Evolutionary conservation across 1,140 invertebrate species (phyloP).

Genomic region (Helicorthomorpha holstii): DNA sequence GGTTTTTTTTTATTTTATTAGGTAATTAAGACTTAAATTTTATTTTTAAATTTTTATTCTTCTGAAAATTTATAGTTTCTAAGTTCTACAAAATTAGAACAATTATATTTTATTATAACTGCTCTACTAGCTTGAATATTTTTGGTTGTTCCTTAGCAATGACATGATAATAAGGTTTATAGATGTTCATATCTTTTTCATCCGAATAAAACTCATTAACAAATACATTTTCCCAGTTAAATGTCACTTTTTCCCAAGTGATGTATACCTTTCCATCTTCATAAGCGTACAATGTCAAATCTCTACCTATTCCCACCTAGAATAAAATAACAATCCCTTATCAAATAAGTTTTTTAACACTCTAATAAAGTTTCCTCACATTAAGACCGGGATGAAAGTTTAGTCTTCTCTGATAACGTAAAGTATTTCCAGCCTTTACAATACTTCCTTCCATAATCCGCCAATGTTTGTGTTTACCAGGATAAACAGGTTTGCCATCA

Average conservation of each 20-base stretch:
- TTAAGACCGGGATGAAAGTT: not conserved
- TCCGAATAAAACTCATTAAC: not conserved
- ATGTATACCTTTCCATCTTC: not conserved
- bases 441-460: not conserved
- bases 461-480: not conserved
- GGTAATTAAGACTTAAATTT: too few relatives aligned
- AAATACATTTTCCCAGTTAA: not conserved
- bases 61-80: too few relatives aligned
- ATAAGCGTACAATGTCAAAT: not conserved
- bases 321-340: not conserved
- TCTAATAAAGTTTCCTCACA: not conserved
- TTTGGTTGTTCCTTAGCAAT: not conserved
- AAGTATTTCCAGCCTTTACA: not conserved
- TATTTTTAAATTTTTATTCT: too few relatives aligned
- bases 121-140: not conserved
- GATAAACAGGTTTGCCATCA: not conserved
- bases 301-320: not conserved
- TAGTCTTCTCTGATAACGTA: not conserved
- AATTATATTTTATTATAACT: not conserved
- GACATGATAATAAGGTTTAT: not conserved
- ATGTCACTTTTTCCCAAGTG: not conserved
- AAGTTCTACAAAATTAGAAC: too few relatives aligned
- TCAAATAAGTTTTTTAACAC: not conserved
- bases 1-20: too few relatives aligned
- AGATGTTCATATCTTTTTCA: not conserved